These are phyloP conservation scores for Agrochola lota DNA, from an alignment of 2,888 invertebrate species.

Conservation along the genomic window DNA sequence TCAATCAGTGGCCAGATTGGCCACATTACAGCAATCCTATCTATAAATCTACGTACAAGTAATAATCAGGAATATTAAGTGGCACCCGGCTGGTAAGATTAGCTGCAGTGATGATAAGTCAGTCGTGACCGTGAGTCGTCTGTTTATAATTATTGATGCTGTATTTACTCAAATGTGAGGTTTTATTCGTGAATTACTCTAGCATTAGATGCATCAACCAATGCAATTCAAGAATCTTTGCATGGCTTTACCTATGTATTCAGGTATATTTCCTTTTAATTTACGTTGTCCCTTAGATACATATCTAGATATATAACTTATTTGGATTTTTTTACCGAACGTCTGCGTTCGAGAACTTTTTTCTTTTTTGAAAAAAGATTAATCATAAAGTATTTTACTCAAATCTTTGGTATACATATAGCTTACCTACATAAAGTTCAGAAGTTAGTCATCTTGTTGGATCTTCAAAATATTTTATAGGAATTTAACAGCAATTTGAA, in stretches of 20 bases:
- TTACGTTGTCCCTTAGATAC: not conserved
- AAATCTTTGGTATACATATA: not conserved
- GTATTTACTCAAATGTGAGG: constrained; percentile 53
- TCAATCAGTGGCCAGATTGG: constrained; percentile 64
- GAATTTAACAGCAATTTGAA: not conserved
- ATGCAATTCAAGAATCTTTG: not conserved
- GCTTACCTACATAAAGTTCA: not conserved
- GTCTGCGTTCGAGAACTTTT: too few relatives aligned
- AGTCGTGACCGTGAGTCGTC: constrained; percentile 25
- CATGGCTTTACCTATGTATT: not conserved
- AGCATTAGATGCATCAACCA: constrained; percentile 2
- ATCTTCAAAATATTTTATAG: not conserved
- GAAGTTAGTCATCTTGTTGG: not conserved
- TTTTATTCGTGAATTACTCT: constrained; percentile 22
- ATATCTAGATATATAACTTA: too few relatives aligned
- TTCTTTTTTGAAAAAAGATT: not conserved
- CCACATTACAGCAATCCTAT: constrained; percentile 63
- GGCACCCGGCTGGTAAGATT: constrained; percentile 43
- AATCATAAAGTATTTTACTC: not conserved
- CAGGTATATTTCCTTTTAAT: not conserved
- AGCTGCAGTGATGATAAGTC: constrained; percentile 51
- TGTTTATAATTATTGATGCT: constrained; percentile 52
- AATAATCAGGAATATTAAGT: constrained; percentile 59
- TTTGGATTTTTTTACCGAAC: not conserved
- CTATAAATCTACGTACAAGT: constrained; percentile 47